Evolutionary conservation across 2,797 vertebrate genomes (phyloP), one percentile per base, ranked within the genome.

Genomic region (Phalanger gymnotis): DNA sequence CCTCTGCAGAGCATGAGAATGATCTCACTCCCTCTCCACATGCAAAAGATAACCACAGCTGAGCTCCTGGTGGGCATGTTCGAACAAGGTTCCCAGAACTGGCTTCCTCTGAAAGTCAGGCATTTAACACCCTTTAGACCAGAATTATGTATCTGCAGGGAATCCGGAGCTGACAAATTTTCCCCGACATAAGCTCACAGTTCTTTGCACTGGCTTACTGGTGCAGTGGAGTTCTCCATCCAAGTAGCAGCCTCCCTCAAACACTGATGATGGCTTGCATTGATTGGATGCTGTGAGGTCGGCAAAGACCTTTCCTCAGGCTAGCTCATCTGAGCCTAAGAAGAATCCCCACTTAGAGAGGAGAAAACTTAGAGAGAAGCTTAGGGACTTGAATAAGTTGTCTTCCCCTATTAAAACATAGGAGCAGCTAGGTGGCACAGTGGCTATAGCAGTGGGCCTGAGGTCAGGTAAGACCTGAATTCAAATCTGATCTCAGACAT

Each of bases 21-120:
- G 55, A 95, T 90, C n/a, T 97, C 90, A 94, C 94, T 96, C 92
- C 92, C 93, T 96, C 92, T 94, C 93, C 53, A 90, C 90, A 92
- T 96, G 58, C 73, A 87, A 51, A 98, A 73, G 13, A 96, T 47
- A 95, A 93, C 40, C 28, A 57, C 34, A 40, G 5, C 73, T 87
- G 53, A 57, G 91, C 96, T 16, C 10, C 58, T 94, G 89, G 91
- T 31, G 92, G 55, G 28, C n/a, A 95, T 95, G 40, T 96, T 94
- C 94, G 58, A 96, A 97, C 93, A 96, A 89, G 93, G 57, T 95
- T 97, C 93, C 40, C 31, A 97, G 87, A 27, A 95, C 92, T 95
- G 93, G n/a, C 93, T 61, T 97, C 93, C 96, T 89, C 94, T 96
- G 90, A 89, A 96, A 96, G 66, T 95, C 66, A 96, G 92, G 92